Evolutionary conservation across 2,113 vertebrate species (phyloP), one percentile per base, ranked within the genome.

Genomic region (Macrotis lagotis): DNA sequence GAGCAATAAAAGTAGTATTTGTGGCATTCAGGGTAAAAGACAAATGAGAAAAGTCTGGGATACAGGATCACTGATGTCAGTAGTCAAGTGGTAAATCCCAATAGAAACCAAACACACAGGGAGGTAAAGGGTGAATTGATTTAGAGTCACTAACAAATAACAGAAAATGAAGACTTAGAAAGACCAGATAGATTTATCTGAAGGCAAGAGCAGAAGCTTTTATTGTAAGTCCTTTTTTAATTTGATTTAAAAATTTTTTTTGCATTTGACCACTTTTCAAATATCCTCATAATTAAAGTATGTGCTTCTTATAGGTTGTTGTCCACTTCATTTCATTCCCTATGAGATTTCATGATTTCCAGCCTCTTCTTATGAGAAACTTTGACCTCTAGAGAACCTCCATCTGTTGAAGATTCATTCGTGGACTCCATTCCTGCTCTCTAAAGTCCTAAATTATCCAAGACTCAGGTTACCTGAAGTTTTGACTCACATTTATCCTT

Each of bases 331-430:
- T 95, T 66, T 94, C 8, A 52, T 92, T 83, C 50, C 92, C 8
- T 88, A 89, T 0, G 91, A 91, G 94, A 94, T 49, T 90, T 51
- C 28, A 31, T 83, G 9, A 89, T 92, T 96, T 96, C 90, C 88
- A 50, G 89, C 59, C 94, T 94, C 83, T 48, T 10, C 52, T 97
- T 95, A 52, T 94, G 90, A 94, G 92, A 96, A 59, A 25, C 89
- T 48, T 50, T 83, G 48, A 91, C 47, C 50, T 90, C 25, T 88
- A 93, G 59, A 66, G 9, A 51, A 95, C 28, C 25, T 94, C 59
- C 50, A 92, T 92, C 83, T 93, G 88, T 9, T 51, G 49, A 53
- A 88, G 95, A 93, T 90, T 94, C 25, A 51, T 47, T 7, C 44
- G n/a, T 49, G 93, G 90, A 10, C 26, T 91, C 25, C 49, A 48